These are phyloP conservation scores for Palloptera scutellata DNA, from an alignment of 2,888 invertebrate genomes.

Conservation along the genomic window DNA sequence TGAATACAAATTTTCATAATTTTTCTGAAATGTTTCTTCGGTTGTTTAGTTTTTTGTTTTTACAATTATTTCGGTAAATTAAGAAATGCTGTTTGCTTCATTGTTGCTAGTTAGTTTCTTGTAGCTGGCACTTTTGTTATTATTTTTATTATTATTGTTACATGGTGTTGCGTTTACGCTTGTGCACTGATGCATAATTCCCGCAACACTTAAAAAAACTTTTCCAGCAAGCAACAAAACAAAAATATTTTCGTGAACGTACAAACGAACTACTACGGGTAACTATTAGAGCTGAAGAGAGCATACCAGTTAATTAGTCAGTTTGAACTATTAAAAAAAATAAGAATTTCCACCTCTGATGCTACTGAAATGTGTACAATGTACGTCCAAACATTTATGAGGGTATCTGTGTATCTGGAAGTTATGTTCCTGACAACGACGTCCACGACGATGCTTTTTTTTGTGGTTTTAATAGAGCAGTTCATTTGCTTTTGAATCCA, in stretches of 20 bases:
- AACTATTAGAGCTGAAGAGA: slow-evolving; percentile 1
- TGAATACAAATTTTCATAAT: slow-evolving; percentile 3
- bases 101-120: not conserved
- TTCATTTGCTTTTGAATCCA: too few relatives aligned
- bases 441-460: too few relatives aligned
- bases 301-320: slow-evolving; percentile 38
- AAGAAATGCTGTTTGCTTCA: not conserved
- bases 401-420: too few relatives aligned
- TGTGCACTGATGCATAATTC: slow-evolving; percentile 62
- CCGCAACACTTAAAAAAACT: slow-evolving; percentile 49
- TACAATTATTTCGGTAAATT: slow-evolving; percentile 2
- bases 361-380: too few relatives aligned
- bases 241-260: not conserved
- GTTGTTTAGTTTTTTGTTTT: too few relatives aligned
- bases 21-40: not conserved
- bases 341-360: too few relatives aligned
- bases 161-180: slow-evolving; percentile 55
- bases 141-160: slow-evolving; percentile 30
- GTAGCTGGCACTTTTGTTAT: not conserved
- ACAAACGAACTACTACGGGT: slow-evolving; percentile 12
- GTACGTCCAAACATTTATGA: too few relatives aligned
- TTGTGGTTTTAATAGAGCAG: too few relatives aligned
- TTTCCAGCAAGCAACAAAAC: not conserved
- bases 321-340: slow-evolving; percentile 35
- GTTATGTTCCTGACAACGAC: too few relatives aligned